These are phyloP conservation scores for Psix sp. DNA, from an alignment of 1,140 invertebrate species.

Conservation along the genomic window DNA sequence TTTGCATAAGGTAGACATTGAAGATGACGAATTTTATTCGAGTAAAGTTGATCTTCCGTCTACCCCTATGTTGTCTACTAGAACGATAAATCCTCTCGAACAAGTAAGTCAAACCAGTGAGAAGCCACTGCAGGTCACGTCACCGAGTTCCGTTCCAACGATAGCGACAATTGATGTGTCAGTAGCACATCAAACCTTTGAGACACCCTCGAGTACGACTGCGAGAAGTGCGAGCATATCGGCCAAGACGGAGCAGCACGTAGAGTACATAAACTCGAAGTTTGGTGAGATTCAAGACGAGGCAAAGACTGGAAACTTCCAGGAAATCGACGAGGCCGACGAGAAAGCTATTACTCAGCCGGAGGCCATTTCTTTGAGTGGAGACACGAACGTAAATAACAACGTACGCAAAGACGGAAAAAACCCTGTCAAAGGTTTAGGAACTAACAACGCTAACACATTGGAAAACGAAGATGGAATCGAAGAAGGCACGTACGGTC, in stretches of 20 bases:
- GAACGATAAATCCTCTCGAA: too few relatives aligned
- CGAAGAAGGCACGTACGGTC: slow-evolving; percentile 27
- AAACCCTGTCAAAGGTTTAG: slow-evolving; percentile 10
- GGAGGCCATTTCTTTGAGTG: slow-evolving; percentile 62
- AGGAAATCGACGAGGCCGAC: slow-evolving; percentile 44
- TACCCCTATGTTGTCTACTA: slow-evolving; percentile 17
- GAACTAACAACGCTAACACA: slow-evolving; percentile 40
- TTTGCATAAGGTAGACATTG: slow-evolving; percentile 31
- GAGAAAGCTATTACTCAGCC: slow-evolving; percentile 26
- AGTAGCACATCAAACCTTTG: not conserved
- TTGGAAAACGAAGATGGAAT: slow-evolving; percentile 42
- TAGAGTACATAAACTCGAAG: slow-evolving; percentile 21
- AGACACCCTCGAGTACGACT: not conserved
- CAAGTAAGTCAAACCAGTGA: slow-evolving; percentile 28
- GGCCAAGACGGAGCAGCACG: slow-evolving; percentile 8
- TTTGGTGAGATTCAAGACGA: slow-evolving; percentile 18
- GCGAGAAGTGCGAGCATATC: not conserved
- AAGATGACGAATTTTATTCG: slow-evolving; percentile 29
- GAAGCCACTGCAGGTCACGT: not conserved
- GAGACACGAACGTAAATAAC: slow-evolving; percentile 70
- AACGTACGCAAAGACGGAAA: slow-evolving; percentile 23
- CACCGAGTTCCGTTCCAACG: slow-evolving; percentile 20
- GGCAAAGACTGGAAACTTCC: slow-evolving; percentile 27
- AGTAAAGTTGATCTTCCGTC: slow-evolving; percentile 29
- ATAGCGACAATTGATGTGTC: slow-evolving; percentile 34